These are phyloP conservation scores for Reticulitermes lucifugus DNA, from an alignment of 2,888 invertebrate genomes.

Conservation along the genomic window DNA sequence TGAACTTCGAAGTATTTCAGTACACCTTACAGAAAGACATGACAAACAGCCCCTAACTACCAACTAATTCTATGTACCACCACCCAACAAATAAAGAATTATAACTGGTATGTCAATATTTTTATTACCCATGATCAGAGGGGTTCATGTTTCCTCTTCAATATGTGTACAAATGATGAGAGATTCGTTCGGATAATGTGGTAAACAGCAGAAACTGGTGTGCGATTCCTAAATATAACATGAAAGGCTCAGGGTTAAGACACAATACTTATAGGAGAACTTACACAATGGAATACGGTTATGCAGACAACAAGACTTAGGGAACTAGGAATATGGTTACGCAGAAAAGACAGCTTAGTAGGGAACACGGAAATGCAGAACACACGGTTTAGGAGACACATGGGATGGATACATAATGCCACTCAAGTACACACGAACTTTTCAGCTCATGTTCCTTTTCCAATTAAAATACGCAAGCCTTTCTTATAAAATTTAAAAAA, in stretches of 20 bases:
- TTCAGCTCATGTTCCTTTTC: neutral
- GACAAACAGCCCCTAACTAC: neutral
- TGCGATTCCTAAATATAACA: slow-evolving; percentile 49
- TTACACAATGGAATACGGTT: neutral
- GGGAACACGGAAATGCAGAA: neutral
- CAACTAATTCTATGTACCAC: slow-evolving; percentile 47
- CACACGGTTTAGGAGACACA: neutral
- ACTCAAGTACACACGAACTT: slow-evolving; percentile 2
- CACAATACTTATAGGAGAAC: neutral
- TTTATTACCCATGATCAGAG: slow-evolving; percentile 81
- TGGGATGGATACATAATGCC: neutral
- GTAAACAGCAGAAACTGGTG: slow-evolving; percentile 51
- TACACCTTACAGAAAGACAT: slow-evolving; percentile 51
- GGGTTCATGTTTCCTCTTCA: slow-evolving; percentile 73
- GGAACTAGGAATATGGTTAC: neutral
- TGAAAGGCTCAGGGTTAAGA: slow-evolving; percentile 38
- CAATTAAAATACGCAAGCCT: neutral
- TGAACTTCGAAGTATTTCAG: slow-evolving; percentile 56
- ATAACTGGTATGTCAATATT: slow-evolving; percentile 48
- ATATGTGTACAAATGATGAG: slow-evolving; percentile 49
- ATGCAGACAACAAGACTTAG: slow-evolving; percentile 7
- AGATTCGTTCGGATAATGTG: slow-evolving; percentile 45
- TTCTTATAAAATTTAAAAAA: neutral
- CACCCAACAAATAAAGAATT: slow-evolving; percentile 48
- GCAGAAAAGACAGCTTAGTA: too few species aligned